Evolutionary conservation across 2,113 vertebrate species (phyloP).

Genomic region (Dicaeum eximium): DNA sequence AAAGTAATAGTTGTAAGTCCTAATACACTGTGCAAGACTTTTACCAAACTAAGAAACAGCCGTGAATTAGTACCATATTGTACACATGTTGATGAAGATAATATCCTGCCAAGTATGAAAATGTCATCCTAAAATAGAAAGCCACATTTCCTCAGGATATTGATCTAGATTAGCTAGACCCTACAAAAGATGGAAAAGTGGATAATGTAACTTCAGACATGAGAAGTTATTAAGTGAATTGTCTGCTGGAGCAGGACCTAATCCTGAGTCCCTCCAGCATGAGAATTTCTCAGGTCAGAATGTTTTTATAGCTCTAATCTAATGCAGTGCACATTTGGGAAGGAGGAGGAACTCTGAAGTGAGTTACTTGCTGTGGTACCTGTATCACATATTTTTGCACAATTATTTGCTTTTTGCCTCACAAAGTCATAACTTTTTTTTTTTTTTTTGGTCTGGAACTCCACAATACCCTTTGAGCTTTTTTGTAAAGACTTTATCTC

Average conservation of each 20-base stretch:
- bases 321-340: not conserved
- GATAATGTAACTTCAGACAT: slow-evolving; percentile 41
- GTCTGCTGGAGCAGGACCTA: not conserved
- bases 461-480: not conserved
- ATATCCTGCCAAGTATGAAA: slow-evolving; percentile 58
- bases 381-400: not conserved
- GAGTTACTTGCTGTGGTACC: not conserved
- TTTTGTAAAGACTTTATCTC: not conserved
- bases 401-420: not conserved
- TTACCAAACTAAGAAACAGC: slow-evolving; percentile 31
- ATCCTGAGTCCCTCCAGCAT: not conserved
- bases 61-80: slow-evolving; percentile 63
- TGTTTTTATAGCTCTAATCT: slow-evolving; percentile 14
- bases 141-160: slow-evolving; percentile 56
- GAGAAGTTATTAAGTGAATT: slow-evolving; percentile 25
- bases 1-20: slow-evolving; percentile 43
- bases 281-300: not conserved
- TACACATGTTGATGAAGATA: slow-evolving; percentile 48
- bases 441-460: not conserved
- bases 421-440: not conserved
- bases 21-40: slow-evolving; percentile 42
- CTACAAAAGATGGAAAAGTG: slow-evolving; percentile 9
- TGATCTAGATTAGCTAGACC: slow-evolving; percentile 38
- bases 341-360: not conserved
- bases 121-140: slow-evolving; percentile 68